Evolutionary conservation across 2,797 vertebrate species (phyloP).

Genomic region (Acanthiza pusilla): DNA sequence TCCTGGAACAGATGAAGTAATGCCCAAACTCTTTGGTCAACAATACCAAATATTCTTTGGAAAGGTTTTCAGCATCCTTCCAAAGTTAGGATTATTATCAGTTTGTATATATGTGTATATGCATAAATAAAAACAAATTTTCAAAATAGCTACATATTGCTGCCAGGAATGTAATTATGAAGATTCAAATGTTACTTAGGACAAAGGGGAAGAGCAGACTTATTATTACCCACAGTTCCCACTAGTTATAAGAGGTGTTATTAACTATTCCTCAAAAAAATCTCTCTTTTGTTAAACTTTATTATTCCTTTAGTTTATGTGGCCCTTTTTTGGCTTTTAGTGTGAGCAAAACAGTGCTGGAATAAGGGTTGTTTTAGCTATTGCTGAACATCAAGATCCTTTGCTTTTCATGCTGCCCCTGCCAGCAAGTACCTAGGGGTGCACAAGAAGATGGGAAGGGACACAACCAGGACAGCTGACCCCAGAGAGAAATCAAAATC

Average conservation of each 20-base stretch:
- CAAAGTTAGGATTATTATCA: neutral
- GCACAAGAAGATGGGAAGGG: neutral
- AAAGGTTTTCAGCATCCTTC: neutral
- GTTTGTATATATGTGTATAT: neutral
- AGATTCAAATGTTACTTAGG: neutral
- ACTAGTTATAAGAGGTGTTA: neutral
- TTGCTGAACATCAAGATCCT: neutral
- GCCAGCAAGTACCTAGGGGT: rapidly evolving
- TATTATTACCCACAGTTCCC: neutral
- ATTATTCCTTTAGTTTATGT: neutral
- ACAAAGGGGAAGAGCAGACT: neutral
- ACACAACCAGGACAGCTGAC: neutral
- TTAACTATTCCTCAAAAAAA: neutral
- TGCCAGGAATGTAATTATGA: neutral
- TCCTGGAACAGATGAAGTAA: neutral
- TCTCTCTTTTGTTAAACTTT: neutral
- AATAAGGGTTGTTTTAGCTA: neutral
- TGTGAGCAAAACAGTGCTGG: neutral
- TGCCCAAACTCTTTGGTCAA: neutral
- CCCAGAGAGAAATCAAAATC: neutral
- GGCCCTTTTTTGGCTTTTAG: neutral
- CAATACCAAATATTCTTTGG: neutral
- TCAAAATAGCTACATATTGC: rapidly evolving
- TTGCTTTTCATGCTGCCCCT: rapidly evolving
- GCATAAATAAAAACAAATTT: neutral